Evolutionary conservation across 2,888 invertebrate genomes (phyloP), one percentile per base, ranked within the genome.

Genomic region (Oligia fasciuncula): DNA sequence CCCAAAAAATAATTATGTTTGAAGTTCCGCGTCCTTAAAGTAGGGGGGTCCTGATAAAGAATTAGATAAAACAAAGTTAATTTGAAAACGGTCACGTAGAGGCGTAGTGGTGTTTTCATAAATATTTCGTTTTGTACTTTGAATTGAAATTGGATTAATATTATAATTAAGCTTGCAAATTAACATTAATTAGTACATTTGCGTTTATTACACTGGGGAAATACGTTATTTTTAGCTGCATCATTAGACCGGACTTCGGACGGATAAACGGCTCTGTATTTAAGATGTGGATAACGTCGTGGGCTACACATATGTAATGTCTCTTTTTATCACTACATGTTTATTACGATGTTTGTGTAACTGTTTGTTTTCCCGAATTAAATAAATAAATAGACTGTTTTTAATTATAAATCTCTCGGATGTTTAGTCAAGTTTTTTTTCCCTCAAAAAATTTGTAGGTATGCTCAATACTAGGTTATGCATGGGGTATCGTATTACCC

Each of bases 91-190:
- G 85, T 84, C 84, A 85, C 87, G 87, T 85, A 80, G 62, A 68
- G 23, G 60, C 70, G 77, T 81, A 82, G 74, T 80, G 70, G 78
- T 68, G 66, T 71, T 84, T 79, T 76, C 79, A 80, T 78, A 77
- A 87, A 90, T 86, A 88, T 85, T 82, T 80, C 73, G 77, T 74
- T 80, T 46, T 81, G 77, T 84, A 86, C 75, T 86, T 80, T 80
- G 88, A 91, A 91, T 91, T 88, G 87, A 83, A 91, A 91, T 90
- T 76, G 87, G 80, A 73, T 83, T 89, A 90, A 90, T 90, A 90
- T 91, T 90, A 85, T 88, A 91, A 90, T 91, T 84, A 78, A 71
- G 77, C 79, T 70, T 76, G 70, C 75, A 84, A 85, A 83, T 86
- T 83, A 66, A 85, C 68, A 60, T 75, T 76, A 76, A 84, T 76